Conservation (phyloP, 2,888 invertebrate species). For the Chrysopilus asiliformis region DNA sequence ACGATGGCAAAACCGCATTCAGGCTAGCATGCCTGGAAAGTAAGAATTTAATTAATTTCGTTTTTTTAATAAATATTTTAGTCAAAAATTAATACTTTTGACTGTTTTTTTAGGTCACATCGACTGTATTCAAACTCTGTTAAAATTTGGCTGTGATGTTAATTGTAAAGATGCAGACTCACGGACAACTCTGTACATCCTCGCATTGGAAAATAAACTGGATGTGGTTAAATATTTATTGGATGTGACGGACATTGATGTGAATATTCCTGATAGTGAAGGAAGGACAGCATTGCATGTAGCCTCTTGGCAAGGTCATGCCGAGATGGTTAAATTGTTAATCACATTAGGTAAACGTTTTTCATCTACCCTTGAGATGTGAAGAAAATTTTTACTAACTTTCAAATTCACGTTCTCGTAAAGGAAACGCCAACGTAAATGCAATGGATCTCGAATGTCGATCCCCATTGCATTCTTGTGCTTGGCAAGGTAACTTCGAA, state of each 20-base stretch:
- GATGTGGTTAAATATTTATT: slow-evolving; percentile 73
- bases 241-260: slow-evolving; percentile 60
- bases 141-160: slow-evolving; percentile 64
- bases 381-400: not conserved
- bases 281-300: slow-evolving; percentile 83
- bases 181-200: slow-evolving; percentile 78
- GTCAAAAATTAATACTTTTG: not conserved
- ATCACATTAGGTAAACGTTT: slow-evolving; percentile 45
- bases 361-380: too few species aligned
- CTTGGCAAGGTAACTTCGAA: slow-evolving; percentile 86
- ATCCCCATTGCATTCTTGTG: slow-evolving; percentile 86
- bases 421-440: slow-evolving; percentile 74
- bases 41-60: slow-evolving; percentile 5
- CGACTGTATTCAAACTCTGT: slow-evolving; percentile 46
- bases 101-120: slow-evolving; percentile 68
- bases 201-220: slow-evolving; percentile 75
- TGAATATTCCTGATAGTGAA: slow-evolving; percentile 80
- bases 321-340: slow-evolving; percentile 79
- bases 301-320: slow-evolving; percentile 88
- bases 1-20: slow-evolving; percentile 81
- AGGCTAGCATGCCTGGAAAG: slow-evolving; percentile 40
- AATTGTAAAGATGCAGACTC: slow-evolving; percentile 87
- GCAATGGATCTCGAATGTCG: slow-evolving; percentile 76
- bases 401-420: too few species aligned
- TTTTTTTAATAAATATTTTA: not conserved